Evolutionary conservation across 1,140 invertebrate genomes (phyloP).

Genomic region (Atopsyche davidsoni): DNA sequence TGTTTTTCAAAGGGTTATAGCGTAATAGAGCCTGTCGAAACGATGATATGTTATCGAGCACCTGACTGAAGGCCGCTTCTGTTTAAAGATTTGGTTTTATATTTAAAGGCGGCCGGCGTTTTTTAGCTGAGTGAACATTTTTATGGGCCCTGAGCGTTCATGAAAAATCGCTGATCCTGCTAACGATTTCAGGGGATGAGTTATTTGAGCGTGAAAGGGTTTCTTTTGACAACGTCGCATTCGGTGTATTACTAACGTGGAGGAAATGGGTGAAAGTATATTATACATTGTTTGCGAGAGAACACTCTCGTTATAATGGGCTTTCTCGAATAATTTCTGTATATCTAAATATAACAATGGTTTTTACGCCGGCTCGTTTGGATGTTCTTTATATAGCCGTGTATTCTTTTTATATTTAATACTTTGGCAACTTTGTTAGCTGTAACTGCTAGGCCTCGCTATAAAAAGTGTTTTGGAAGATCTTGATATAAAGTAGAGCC

Average conservation of each 20-base stretch:
- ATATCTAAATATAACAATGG: no score
- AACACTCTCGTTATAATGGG: no score
- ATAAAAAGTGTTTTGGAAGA: background rate
- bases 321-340: no score
- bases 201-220: no score
- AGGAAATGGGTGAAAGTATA: no score
- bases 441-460: background rate
- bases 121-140: slow-evolving; percentile 12
- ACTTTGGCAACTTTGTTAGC: background rate
- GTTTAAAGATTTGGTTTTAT: slow-evolving; percentile 11
- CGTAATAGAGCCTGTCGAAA: no score
- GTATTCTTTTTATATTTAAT: background rate
- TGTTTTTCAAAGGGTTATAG: no score
- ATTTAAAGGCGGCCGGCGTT: slow-evolving; percentile 3
- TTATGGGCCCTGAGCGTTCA: slow-evolving; percentile 11
- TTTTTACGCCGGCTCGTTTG: no score
- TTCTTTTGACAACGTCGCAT: background rate
- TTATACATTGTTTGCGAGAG: no score
- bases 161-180: slow-evolving; percentile 19
- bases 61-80: slow-evolving; percentile 5
- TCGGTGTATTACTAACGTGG: no score
- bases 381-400: background rate
- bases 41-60: no score
- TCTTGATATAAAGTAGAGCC: background rate
- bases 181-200: slow-evolving; percentile 17